These are phyloP conservation scores for Diploptera punctata DNA, from an alignment of 2,888 invertebrate genomes.

Conservation along the genomic window DNA sequence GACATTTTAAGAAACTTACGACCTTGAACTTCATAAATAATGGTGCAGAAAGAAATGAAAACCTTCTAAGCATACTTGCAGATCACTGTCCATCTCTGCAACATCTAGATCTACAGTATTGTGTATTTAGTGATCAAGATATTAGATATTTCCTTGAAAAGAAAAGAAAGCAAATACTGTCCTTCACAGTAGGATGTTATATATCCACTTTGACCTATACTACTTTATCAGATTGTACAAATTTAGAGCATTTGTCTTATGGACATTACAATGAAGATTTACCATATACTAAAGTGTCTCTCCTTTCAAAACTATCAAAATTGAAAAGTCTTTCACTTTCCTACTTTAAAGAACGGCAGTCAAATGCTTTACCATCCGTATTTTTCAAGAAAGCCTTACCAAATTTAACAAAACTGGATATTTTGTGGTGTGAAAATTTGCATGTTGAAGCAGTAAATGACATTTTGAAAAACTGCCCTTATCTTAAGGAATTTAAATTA, in stretches of 20 bases:
- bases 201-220: neutral
- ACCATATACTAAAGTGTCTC: neutral
- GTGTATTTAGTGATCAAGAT: neutral
- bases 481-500: too few species aligned
- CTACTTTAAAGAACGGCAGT: neutral
- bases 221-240: neutral
- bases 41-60: neutral
- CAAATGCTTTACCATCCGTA: too few species aligned
- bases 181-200: neutral
- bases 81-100: conserved; percentile 4
- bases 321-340: neutral
- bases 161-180: neutral
- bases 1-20: neutral
- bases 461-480: too few species aligned
- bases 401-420: too few species aligned
- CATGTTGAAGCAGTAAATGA: too few species aligned
- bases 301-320: neutral
- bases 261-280: neutral
- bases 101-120: neutral
- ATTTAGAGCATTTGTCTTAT: neutral
- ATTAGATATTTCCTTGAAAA: neutral
- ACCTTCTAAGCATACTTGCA: neutral
- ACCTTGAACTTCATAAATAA: neutral
- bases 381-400: too few species aligned
- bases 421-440: too few species aligned